Conservation (phyloP, 2,888 invertebrate species). For the Caenorhabditis drosophilae region DNA sequence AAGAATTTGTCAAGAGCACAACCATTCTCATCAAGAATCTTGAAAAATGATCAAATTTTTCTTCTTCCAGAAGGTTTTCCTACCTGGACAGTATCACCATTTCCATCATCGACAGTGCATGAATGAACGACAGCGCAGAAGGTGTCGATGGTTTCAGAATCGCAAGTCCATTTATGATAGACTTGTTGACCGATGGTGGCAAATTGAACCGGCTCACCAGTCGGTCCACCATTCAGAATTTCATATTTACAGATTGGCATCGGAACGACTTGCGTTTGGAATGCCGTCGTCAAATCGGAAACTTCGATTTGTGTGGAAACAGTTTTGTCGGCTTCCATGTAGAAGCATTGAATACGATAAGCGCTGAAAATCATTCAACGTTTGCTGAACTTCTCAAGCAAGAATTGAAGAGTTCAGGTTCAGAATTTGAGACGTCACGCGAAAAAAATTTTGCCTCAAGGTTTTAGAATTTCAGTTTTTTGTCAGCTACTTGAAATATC, state of each 20-base stretch:
- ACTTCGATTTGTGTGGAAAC: slow-evolving; percentile 67
- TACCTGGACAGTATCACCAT: slow-evolving; percentile 62
- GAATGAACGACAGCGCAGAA: slow-evolving; percentile 69
- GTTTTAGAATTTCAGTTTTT: no score
- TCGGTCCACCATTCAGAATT: slow-evolving; percentile 67
- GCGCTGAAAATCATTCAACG: slow-evolving; percentile 52
- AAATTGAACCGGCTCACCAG: slow-evolving; percentile 67
- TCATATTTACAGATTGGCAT: slow-evolving; percentile 69
- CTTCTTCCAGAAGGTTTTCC: neutral
- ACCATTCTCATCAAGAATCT: slow-evolving; percentile 67
- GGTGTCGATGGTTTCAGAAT: slow-evolving; percentile 67
- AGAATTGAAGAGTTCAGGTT: no score
- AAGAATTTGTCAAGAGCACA: slow-evolving; percentile 68
- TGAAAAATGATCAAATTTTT: neutral
- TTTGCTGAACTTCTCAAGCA: no score
- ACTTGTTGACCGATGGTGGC: slow-evolving; percentile 68
- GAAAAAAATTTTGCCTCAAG: no score
- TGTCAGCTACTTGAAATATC: no score
- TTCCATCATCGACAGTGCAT: slow-evolving; percentile 68
- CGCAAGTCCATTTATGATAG: slow-evolving; percentile 69
- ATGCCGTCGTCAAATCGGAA: slow-evolving; percentile 66
- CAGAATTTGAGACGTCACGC: no score
- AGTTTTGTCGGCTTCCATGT: slow-evolving; percentile 69
- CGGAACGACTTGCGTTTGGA: slow-evolving; percentile 68
- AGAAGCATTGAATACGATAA: slow-evolving; percentile 69